Conservation (phyloP, 2,797 vertebrate genomes). For the Oreonectes daqikongensis region DNA sequence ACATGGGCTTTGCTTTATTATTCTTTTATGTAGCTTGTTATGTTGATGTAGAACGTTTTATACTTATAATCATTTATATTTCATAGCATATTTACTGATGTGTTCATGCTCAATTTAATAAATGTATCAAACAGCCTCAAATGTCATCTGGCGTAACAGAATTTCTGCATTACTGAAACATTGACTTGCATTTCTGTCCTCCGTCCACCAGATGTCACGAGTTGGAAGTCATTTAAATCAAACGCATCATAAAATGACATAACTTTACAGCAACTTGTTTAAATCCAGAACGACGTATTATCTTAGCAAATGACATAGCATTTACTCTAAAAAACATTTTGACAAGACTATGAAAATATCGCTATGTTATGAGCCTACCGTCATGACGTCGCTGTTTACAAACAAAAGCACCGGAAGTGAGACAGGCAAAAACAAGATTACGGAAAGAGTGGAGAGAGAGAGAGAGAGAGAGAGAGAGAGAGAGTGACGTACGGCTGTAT, state of each 20-base stretch:
- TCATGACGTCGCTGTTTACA: constrained; percentile 48
- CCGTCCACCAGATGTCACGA: constrained; percentile 30
- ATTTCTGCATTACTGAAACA: no score
- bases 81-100: background rate
- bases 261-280: background rate
- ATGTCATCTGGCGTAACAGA: no score
- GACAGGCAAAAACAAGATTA: constrained; percentile 51
- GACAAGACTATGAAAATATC: background rate
- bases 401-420: constrained; percentile 53
- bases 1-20: no score
- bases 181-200: constrained; percentile 13
- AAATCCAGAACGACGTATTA: background rate
- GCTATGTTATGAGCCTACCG: no score
- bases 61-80: background rate
- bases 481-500: background rate
- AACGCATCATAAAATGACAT: background rate
- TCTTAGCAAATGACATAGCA: no score
- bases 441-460: constrained; percentile 34
- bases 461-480: background rate
- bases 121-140: background rate
- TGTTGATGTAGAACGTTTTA: background rate
- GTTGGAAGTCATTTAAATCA: background rate
- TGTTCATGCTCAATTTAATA: background rate
- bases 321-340: no score
- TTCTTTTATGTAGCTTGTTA: background rate